Evolutionary conservation across 1,140 invertebrate species (phyloP).

Genomic region (Eriocheir sinensis): DNA sequence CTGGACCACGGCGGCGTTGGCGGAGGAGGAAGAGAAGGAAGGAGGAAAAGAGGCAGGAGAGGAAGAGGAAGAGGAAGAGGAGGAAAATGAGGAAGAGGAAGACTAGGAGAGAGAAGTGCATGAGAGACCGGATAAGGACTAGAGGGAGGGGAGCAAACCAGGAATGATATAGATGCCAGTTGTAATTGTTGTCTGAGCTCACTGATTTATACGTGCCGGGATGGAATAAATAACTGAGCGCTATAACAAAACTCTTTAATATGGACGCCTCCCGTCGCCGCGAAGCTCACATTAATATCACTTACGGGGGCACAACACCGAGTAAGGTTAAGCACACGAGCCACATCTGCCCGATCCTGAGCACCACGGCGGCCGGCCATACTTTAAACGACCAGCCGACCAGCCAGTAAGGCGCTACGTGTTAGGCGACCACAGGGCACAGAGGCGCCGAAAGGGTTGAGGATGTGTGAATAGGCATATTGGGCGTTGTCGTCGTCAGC

Average conservation of each 20-base stretch:
- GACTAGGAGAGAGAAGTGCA: neutral
- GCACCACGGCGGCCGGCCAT: neutral
- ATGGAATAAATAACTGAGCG: conserved; percentile 46
- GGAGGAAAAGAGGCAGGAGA: conserved; percentile 15
- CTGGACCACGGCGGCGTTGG: neutral
- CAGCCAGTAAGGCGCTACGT: neutral
- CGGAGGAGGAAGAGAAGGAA: neutral
- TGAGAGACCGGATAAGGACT: no score
- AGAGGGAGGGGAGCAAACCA: neutral
- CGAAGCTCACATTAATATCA: conserved; percentile 36
- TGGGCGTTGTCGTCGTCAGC: neutral
- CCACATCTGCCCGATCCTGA: neutral
- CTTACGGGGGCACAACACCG: conserved; percentile 8
- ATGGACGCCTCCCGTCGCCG: conserved; percentile 27
- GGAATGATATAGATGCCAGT: neutral
- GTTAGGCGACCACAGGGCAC: neutral
- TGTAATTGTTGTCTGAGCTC: conserved; percentile 28
- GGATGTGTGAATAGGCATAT: neutral
- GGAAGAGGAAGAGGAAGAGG: neutral
- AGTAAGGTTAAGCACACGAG: neutral
- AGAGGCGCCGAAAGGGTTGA: neutral
- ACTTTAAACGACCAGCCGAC: neutral
- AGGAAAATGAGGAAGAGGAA: neutral
- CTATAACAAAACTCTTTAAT: conserved; percentile 41
- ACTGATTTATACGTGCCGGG: conserved; percentile 27